phyloP scores from a whole-genome alignment of 30 jellyfish, hydroid and myxozoan species.

The Clytia hemisphaerica region DNA sequence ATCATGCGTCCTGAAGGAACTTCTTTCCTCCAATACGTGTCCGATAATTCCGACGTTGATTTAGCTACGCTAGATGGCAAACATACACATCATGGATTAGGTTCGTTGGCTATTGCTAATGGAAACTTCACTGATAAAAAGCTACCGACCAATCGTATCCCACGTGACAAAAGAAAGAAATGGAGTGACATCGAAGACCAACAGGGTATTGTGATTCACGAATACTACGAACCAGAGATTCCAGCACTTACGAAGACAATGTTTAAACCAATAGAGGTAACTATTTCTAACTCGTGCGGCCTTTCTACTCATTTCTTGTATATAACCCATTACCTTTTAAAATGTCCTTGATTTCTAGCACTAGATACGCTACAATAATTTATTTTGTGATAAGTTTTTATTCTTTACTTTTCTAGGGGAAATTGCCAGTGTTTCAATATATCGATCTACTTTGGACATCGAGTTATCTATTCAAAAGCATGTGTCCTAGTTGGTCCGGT shows the following conservation, averaged over 20 bases:
- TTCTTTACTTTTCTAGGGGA: too few relatives aligned
- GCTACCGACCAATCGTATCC: background rate
- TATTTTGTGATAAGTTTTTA: too few relatives aligned
- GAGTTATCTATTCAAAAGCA: too few relatives aligned
- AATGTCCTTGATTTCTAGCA: too few relatives aligned
- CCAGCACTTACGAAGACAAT: background rate
- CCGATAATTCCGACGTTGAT: constrained; percentile 2
- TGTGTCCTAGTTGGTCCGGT: too few relatives aligned
- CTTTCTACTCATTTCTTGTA: too few relatives aligned
- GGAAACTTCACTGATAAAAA: background rate
- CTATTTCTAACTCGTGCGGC: too few relatives aligned
- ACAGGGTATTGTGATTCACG: constrained; percentile 5
- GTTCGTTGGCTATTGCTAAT: constrained; percentile 15
- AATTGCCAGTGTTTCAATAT: too few relatives aligned
- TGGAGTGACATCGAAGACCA: constrained; percentile 40
- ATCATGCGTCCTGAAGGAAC: constrained; percentile 7
- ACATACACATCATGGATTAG: background rate
- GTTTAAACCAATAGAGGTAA: background rate
- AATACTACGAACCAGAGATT: background rate
- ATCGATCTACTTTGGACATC: too few relatives aligned
- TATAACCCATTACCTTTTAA: too few relatives aligned
- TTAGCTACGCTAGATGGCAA: constrained; percentile 7
- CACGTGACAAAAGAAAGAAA: background rate
- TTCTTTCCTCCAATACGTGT: too few relatives aligned
- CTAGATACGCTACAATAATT: too few relatives aligned